phyloP scores from a whole-genome alignment of 2,888 invertebrate genomes.

The Galerucella nymphaeae region DNA sequence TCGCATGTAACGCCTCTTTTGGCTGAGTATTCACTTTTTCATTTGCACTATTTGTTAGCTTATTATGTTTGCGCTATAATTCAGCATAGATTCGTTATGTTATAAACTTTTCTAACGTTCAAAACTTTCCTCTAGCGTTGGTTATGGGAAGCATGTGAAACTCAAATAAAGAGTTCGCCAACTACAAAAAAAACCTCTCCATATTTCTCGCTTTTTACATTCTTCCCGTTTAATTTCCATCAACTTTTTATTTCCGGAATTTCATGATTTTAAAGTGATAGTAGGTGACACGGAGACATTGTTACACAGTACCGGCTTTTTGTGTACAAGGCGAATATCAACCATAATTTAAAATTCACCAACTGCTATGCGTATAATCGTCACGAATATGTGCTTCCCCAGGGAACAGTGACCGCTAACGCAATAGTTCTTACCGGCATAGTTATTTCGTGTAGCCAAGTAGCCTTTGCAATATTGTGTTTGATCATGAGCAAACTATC shows the following conservation, averaged over 20 bases:
- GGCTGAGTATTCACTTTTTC: neutral
- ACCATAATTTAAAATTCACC: no score
- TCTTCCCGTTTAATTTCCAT: constrained; percentile 23
- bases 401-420: no score
- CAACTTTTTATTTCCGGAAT: constrained; percentile 24
- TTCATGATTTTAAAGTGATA: constrained; percentile 17
- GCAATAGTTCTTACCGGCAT: no score
- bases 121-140: neutral
- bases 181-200: constrained; percentile 10
- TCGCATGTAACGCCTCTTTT: neutral
- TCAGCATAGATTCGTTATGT: neutral
- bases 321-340: neutral
- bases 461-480: no score
- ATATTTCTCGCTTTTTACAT: constrained; percentile 19
- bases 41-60: constrained; percentile 9
- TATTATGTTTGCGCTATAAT: constrained; percentile 13
- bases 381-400: no score
- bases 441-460: no score
- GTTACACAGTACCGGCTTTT: neutral
- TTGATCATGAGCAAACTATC: no score
- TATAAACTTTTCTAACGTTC: constrained; percentile 15
- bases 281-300: neutral
- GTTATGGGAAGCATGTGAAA: constrained; percentile 10
- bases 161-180: constrained; percentile 10
- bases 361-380: no score